Evolutionary conservation across 92 coral and sea anemone species (phyloP), one percentile per base, ranked within the genome.

Genomic region (Hydrozoanthus gracilis): DNA sequence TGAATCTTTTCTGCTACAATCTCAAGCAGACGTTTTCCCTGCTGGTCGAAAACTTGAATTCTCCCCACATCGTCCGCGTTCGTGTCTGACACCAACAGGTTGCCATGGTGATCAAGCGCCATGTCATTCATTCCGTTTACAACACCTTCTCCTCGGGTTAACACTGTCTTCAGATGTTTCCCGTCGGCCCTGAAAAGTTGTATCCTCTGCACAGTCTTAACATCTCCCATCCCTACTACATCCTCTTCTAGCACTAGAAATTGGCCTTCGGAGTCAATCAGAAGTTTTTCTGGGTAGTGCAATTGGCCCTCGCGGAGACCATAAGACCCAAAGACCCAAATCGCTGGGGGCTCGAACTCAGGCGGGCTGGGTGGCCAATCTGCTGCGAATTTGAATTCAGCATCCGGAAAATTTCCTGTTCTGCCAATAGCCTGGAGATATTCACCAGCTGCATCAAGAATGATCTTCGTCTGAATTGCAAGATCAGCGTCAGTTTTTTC

Each of bases 291-390:
- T 3, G 99, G 99, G 49, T 92, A 88, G 47, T 86, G 87, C 66
- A 96, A 67, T 62, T 89, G 94, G 12, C 99, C 99, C 66, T 95
- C 94, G 20, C 90, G 86, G 44, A 75, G 73, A 51, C 99, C 99
- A 71, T 89, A 87, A 79, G 95, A 96, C 44, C 99, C 99, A 79
- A 96, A 96, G 86, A 92, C 95, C 99, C 99, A 96, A 14, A 91
- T 91, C 86, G 86, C 93, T 5, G 96, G 99, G 77, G 96, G 92
- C 89, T 84, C 45, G 86, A 89, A 96, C 58, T 55, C 77, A 11
- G 92, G 82, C 61, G 87, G 44, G 73, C 39, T 20, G 78, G 90
- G 51, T 88, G 91, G 87, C 90, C 88, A 77, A 11, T 83, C 89
- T 7, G 86, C 74, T 16, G 90, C 86, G 73, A 94, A 89, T 35